Evolutionary conservation across 2,113 vertebrate species (phyloP).

Genomic region (Oceanites oceanicus): DNA sequence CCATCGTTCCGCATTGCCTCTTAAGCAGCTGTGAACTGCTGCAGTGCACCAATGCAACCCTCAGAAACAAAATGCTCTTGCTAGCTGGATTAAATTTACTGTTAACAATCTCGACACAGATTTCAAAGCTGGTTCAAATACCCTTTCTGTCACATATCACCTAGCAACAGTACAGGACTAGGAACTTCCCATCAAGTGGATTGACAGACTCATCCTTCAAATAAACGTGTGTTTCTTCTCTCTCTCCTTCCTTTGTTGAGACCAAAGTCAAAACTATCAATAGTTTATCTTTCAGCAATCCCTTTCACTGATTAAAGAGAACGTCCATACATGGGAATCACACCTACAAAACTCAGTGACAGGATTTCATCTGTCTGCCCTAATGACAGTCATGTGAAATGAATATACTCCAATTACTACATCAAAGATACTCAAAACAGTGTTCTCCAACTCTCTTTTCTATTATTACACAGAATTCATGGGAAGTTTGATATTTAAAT

Average conservation of each 20-base stretch:
- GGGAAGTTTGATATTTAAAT: neutral
- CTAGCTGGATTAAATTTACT: neutral
- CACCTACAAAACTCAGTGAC: neutral
- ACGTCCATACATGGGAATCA: neutral
- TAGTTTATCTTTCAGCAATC: neutral
- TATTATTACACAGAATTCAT: neutral
- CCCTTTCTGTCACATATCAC: neutral
- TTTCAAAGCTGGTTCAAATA: neutral
- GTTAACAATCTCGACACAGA: neutral
- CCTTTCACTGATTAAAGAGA: neutral
- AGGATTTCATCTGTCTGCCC: neutral
- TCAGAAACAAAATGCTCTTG: neutral
- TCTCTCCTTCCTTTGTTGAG: neutral
- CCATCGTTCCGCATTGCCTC: neutral
- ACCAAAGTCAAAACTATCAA: neutral
- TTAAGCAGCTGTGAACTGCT: neutral
- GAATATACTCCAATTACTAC: neutral
- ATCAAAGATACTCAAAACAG: constrained; percentile 13
- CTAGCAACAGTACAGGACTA: neutral
- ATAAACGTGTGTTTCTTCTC: neutral
- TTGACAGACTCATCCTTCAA: neutral
- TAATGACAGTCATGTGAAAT: neutral
- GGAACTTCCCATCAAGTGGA: neutral
- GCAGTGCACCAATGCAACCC: neutral
- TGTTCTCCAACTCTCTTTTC: neutral